These are phyloP conservation scores for Chrysocyon brachyurus DNA, from an alignment of 2,797 vertebrate genomes.

Conservation along the genomic window DNA sequence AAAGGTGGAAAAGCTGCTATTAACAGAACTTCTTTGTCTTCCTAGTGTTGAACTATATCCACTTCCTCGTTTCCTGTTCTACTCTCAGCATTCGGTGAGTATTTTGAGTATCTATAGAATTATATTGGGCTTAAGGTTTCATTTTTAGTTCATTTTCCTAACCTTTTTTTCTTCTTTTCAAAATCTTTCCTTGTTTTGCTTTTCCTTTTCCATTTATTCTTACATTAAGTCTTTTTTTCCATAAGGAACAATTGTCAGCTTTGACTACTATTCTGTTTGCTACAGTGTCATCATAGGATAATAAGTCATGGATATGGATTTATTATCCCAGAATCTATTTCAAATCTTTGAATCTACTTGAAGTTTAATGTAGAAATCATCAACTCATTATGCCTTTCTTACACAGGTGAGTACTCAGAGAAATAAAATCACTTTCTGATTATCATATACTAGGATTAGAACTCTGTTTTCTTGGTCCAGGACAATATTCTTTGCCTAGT, in stretches of 20 bases:
- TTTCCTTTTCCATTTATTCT: neutral
- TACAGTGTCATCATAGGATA: neutral
- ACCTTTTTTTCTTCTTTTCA: neutral
- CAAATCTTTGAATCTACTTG: constrained; percentile 38
- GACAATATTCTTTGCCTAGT: neutral
- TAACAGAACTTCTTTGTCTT: neutral
- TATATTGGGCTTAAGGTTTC: neutral
- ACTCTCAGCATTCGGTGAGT: neutral
- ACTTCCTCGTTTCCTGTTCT: neutral
- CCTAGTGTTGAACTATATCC: neutral
- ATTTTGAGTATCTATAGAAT: neutral
- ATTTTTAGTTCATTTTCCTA: constrained; percentile 36
- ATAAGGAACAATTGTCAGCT: neutral
- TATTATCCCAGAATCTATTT: constrained; percentile 35
- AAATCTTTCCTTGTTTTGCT: neutral
- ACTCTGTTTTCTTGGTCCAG: neutral
- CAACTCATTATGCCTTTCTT: neutral
- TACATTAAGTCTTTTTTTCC: constrained; percentile 4
- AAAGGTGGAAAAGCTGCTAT: neutral
- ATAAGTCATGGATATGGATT: neutral
- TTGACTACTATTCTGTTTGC: constrained; percentile 4
- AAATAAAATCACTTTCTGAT: neutral
- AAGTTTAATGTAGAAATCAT: constrained; percentile 32
- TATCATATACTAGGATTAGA: neutral
- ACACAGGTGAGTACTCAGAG: neutral